Evolutionary conservation across 2,113 vertebrate genomes (phyloP).

Genomic region (Microcebus murinus): DNA sequence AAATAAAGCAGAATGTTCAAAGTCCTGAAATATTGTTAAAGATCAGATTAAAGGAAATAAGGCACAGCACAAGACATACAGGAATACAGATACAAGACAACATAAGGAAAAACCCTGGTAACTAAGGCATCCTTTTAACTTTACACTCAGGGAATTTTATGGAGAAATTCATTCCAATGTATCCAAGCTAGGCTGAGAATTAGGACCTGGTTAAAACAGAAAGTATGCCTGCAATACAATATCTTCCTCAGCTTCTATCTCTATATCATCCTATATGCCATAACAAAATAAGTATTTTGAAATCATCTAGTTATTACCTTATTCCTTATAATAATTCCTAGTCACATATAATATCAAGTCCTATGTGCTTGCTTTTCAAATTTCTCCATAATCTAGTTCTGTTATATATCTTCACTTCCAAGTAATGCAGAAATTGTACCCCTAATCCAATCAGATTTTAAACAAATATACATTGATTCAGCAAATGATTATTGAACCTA

Average conservation of each 20-base stretch:
- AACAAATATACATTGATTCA: neutral
- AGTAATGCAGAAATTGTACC: slow-evolving; percentile 9
- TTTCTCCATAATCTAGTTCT: neutral
- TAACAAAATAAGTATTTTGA: slow-evolving; percentile 7
- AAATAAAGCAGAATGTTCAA: slow-evolving; percentile 35
- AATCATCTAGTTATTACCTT: neutral
- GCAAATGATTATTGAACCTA: neutral
- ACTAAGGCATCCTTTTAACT: neutral
- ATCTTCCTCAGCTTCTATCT: neutral
- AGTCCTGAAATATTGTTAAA: slow-evolving; percentile 12
- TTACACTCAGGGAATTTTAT: neutral
- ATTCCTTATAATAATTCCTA: slow-evolving; percentile 1
- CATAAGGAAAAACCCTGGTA: neutral
- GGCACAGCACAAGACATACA: neutral
- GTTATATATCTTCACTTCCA: neutral
- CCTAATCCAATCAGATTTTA: neutral
- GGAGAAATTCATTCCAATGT: neutral
- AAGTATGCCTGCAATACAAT: neutral
- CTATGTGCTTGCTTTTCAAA: neutral
- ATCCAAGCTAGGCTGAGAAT: neutral
- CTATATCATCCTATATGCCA: neutral
- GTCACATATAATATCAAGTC: neutral
- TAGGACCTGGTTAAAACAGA: slow-evolving; percentile 25
- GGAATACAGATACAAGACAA: neutral
- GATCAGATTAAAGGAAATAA: neutral